phyloP scores from a whole-genome alignment of 2,797 vertebrate genomes.

The Xyrichtys novacula region DNA sequence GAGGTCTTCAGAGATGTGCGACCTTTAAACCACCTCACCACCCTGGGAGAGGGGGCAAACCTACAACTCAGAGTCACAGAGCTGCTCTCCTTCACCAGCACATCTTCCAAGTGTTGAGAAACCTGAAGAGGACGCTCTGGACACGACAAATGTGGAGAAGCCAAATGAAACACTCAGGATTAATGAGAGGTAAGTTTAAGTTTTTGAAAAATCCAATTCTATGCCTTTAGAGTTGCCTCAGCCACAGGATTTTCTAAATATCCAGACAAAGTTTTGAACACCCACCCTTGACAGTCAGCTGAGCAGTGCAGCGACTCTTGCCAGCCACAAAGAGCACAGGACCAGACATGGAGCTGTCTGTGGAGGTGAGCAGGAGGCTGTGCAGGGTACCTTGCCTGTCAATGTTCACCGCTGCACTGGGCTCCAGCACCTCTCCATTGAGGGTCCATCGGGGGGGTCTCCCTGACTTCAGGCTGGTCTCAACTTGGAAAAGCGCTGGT shows the following conservation, averaged over 20 bases:
- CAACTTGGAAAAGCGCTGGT: constrained; percentile 91
- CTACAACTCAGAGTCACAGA: constrained; percentile 90
- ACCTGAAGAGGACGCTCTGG: constrained; percentile 91
- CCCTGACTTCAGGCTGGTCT: constrained; percentile 90
- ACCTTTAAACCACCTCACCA: constrained; percentile 93
- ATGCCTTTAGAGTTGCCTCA: background rate
- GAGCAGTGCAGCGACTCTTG: constrained; percentile 92
- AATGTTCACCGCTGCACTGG: constrained; percentile 81
- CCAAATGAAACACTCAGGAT: background rate
- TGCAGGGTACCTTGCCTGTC: constrained; percentile 90
- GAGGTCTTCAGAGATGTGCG: constrained; percentile 85
- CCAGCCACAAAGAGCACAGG: constrained; percentile 91
- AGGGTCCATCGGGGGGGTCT: constrained; percentile 94
- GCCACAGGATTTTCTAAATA: background rate
- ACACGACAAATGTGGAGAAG: background rate
- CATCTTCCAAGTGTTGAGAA: constrained; percentile 88
- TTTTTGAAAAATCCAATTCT: background rate
- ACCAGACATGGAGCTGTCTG: constrained; percentile 92
- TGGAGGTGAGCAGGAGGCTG: constrained; percentile 88
- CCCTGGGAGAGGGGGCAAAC: constrained; percentile 91
- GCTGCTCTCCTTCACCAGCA: constrained; percentile 86
- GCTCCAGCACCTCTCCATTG: constrained; percentile 83
- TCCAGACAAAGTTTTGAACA: background rate
- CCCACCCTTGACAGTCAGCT: constrained; percentile 91
- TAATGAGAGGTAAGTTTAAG: background rate